These are phyloP conservation scores for Ctenicera cuprea DNA, from an alignment of 2,888 invertebrate species.

Conservation along the genomic window DNA sequence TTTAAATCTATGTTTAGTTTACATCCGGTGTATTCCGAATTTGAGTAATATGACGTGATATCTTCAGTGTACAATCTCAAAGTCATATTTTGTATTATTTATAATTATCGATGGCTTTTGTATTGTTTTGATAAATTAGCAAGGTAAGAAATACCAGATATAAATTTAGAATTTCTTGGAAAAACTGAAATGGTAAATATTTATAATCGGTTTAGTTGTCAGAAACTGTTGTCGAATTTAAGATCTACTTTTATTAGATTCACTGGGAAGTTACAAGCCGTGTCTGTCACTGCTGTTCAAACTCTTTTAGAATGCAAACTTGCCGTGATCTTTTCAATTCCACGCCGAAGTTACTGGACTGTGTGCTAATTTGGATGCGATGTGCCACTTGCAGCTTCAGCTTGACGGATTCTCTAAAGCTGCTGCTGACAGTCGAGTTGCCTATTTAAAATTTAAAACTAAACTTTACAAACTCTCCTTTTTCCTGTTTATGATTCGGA, in stretches of 20 bases:
- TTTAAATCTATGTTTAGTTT: no score
- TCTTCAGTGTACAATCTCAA: no score
- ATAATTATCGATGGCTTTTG: no score
- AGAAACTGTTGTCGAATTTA: neutral
- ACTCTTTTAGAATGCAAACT: slow-evolving; percentile 62
- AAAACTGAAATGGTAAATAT: no score
- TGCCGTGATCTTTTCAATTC: slow-evolving; percentile 65
- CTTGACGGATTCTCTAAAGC: slow-evolving; percentile 63
- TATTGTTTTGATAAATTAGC: no score
- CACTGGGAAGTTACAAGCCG: slow-evolving; percentile 51
- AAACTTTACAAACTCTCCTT: slow-evolving; percentile 58
- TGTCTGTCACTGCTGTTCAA: slow-evolving; percentile 57
- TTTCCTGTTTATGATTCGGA: slow-evolving; percentile 56
- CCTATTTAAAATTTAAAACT: slow-evolving; percentile 63
- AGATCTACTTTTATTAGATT: slow-evolving; percentile 47
- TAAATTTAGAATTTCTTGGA: no score
- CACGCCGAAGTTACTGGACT: slow-evolving; percentile 62
- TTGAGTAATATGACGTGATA: no score
- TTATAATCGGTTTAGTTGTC: neutral
- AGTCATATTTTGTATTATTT: no score
- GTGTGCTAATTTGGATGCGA: slow-evolving; percentile 63
- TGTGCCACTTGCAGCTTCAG: slow-evolving; percentile 63
- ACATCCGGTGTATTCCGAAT: no score
- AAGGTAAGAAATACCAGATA: no score
- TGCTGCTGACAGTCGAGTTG: slow-evolving; percentile 61